A percentile compares a stretch with the other conserved stretches of the same genome.
phyloP scores from a whole-genome alignment of 2,113 vertebrate species.

The Amphiprion ocellaris region DNA sequence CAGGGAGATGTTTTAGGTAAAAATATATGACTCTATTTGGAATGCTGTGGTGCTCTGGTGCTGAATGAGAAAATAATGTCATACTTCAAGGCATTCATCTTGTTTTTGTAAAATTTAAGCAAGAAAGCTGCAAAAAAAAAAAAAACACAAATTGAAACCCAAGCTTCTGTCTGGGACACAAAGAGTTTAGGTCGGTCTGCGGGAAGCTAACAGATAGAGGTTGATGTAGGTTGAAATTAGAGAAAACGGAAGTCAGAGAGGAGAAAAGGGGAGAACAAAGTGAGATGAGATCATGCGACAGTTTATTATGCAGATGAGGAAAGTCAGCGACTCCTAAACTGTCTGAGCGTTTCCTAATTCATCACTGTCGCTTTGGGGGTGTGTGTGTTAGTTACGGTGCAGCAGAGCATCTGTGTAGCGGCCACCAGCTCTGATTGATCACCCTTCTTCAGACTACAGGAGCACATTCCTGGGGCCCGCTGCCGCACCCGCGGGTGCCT shows the following conservation, averaged over 20 bases:
- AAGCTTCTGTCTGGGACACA: neutral
- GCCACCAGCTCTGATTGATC: conserved; percentile 72
- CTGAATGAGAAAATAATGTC: neutral
- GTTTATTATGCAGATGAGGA: conserved; percentile 77
- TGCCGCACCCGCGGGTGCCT: conserved; percentile 20
- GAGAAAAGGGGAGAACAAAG: conserved; percentile 21
- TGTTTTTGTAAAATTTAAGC: neutral
- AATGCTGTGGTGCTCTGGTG: neutral
- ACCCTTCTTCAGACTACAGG: conserved; percentile 51
- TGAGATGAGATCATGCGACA: conserved; percentile 60
- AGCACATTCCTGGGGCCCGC: conserved; percentile 15
- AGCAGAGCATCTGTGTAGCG: conserved; percentile 55
- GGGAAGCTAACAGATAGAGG: neutral
- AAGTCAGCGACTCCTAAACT: conserved; percentile 68
- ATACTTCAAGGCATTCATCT: neutral
- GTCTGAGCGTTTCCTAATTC: conserved; percentile 68
- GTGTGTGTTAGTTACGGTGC: conserved; percentile 28
- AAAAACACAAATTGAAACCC: neutral
- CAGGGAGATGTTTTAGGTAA: neutral
- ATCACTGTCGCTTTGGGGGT: conserved; percentile 69
- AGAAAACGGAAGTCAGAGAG: conserved; percentile 13
- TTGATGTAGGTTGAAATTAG: neutral
- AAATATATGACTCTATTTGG: conserved; percentile 14
- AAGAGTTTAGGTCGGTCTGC: neutral
- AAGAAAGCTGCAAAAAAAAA: neutral